Conservation (phyloP, 2,797 vertebrate species). For the Spinibarbus caldwelli region DNA sequence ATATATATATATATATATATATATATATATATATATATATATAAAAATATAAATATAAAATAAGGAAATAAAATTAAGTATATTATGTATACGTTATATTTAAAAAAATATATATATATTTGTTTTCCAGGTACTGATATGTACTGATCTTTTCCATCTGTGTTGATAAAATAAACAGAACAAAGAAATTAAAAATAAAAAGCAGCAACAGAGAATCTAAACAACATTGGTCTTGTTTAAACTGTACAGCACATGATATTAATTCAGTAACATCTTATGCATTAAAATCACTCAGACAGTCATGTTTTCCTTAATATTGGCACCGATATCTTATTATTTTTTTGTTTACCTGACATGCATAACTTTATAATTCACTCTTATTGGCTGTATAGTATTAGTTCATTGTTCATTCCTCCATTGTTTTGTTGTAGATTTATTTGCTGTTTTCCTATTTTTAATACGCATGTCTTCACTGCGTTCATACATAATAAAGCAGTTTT, state of each 20-base stretch:
- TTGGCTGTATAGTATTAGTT: neutral
- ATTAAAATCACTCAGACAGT: neutral
- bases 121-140: neutral
- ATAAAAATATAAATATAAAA: no score
- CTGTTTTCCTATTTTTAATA: neutral
- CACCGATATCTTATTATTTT: neutral
- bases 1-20: no score
- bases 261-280: neutral
- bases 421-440: neutral
- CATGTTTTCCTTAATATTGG: neutral
- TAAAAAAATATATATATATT: neutral
- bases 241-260: neutral
- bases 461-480: neutral
- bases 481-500: neutral
- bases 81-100: neutral
- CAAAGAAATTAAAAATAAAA: neutral
- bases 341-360: neutral
- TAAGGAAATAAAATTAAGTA: neutral
- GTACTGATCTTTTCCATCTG: neutral
- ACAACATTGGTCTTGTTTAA: neutral
- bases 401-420: neutral
- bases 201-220: neutral
- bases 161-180: neutral
- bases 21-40: no score
- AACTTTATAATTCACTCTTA: neutral